Evolutionary conservation across 2,888 invertebrate genomes (phyloP), one percentile per base, ranked within the genome.

Genomic region (Diaphora mendica): DNA sequence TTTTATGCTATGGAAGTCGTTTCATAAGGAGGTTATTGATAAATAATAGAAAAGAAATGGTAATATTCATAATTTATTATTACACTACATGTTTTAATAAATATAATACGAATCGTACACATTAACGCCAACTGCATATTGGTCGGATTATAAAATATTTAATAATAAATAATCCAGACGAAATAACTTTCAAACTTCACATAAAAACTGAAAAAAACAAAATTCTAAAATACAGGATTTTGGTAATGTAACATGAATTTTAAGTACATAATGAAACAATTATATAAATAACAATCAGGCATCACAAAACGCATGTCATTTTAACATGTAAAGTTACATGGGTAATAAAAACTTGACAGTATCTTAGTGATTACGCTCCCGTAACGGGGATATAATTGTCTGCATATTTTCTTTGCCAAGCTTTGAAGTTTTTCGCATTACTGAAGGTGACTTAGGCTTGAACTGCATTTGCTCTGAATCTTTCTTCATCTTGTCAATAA

Each of bases 361-460:
- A 33, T 64, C 30, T 87, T 75, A 92, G 85, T 94, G 92, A 85
- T 95, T 95, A 68, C 95, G 91, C 84, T 95, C 95, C 62, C 95
- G 88, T 35, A 95, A 79, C 1, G 95, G 95, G n/a, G 95, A 95
- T n/a, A 95, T 86, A 55, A 91, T 88, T 11, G 89, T 85, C 76
- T 90, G 93, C 59, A 93, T 76, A 81, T 95, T 95, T 85, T 95
- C 95, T 85, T 95, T 95, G 71, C 95, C 95, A 65, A 95, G 87
- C 87, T 95, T 95, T 26, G 90, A 88, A 0, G 90, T 77, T 84
- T 95, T 95, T 17, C 94, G 87, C 55, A 91, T 84, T 20, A 93
- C 85, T 3, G 93, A 92, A 15, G 95, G 95, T 0, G 95, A 95
- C 73, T 95, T 95, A 4, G 94, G 94, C 77, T 89, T 90, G n/a